These are phyloP conservation scores for Cydia strobilella DNA, from an alignment of 1,140 invertebrate genomes.

Conservation along the genomic window DNA sequence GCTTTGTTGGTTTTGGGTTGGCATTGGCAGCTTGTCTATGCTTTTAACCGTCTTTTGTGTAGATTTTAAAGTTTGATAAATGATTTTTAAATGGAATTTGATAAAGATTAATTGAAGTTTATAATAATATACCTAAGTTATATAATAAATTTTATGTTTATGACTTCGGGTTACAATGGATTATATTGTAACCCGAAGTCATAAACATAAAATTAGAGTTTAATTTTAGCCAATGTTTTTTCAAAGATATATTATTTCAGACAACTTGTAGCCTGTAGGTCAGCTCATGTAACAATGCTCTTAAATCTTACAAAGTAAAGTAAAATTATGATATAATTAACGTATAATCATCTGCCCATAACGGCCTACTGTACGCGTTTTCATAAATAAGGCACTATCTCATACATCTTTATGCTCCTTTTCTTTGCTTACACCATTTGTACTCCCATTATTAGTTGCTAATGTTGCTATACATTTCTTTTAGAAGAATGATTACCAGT, in stretches of 20 bases:
- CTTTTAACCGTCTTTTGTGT: conserved; percentile 31
- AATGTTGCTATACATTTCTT: not conserved
- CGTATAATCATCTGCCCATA: not conserved
- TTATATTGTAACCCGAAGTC: too few species aligned
- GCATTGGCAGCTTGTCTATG: conserved; percentile 30
- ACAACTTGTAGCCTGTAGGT: not conserved
- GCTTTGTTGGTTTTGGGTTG: conserved; percentile 40
- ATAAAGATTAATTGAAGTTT: not conserved
- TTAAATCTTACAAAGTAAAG: not conserved
- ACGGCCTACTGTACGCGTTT: conserved; percentile 10
- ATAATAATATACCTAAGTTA: too few species aligned
- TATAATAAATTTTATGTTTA: too few species aligned
- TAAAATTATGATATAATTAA: not conserved
- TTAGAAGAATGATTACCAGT: not conserved
- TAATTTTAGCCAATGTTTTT: too few species aligned
- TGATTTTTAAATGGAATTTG: not conserved
- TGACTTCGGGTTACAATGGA: too few species aligned
- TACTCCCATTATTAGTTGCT: not conserved
- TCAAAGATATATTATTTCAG: not conserved
- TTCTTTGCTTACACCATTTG: not conserved
- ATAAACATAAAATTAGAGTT: too few species aligned
- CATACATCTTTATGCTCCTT: conserved; percentile 1
- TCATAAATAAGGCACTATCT: conserved; percentile 12
- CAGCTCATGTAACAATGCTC: not conserved
- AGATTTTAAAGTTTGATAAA: conserved; percentile 21